Evolutionary conservation across 2,888 invertebrate species (phyloP).

Genomic region (Podabrus alpinus): DNA sequence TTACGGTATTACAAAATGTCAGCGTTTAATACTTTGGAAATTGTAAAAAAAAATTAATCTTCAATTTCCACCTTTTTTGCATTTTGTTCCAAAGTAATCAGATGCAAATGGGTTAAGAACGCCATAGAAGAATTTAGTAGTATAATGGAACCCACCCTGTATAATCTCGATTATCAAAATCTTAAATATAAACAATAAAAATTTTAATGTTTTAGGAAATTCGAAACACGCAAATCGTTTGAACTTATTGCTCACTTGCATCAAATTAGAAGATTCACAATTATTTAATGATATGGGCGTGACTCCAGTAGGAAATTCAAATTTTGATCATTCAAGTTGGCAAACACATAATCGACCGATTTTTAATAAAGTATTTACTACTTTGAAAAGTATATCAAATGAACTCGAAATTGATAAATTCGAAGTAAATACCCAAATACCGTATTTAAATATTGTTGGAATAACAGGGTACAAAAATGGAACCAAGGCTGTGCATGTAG

Average conservation of each 20-base stretch:
- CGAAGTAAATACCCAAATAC: constrained; percentile 45
- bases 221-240: constrained; percentile 37
- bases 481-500: constrained; percentile 51
- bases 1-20: too few relatives aligned
- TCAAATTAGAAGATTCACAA: constrained; percentile 50
- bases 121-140: too few relatives aligned
- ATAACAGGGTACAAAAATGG: constrained; percentile 49
- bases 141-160: not conserved
- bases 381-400: constrained; percentile 38
- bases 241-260: constrained; percentile 51
- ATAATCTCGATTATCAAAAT: not conserved
- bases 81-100: too few relatives aligned
- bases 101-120: too few relatives aligned
- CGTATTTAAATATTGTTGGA: constrained; percentile 51
- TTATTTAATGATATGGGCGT: constrained; percentile 45
- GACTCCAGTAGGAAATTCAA: constrained; percentile 28
- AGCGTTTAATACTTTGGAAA: too few relatives aligned
- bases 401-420: constrained; percentile 42
- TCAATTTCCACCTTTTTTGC: too few relatives aligned
- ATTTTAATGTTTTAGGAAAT: constrained; percentile 8
- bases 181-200: not conserved
- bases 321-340: constrained; percentile 34
- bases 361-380: constrained; percentile 42
- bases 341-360: constrained; percentile 47
- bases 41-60: too few relatives aligned